Base-by-base conservation (phyloP, 2,113 vertebrate species). In the Amphiprion ocellaris region DNA sequence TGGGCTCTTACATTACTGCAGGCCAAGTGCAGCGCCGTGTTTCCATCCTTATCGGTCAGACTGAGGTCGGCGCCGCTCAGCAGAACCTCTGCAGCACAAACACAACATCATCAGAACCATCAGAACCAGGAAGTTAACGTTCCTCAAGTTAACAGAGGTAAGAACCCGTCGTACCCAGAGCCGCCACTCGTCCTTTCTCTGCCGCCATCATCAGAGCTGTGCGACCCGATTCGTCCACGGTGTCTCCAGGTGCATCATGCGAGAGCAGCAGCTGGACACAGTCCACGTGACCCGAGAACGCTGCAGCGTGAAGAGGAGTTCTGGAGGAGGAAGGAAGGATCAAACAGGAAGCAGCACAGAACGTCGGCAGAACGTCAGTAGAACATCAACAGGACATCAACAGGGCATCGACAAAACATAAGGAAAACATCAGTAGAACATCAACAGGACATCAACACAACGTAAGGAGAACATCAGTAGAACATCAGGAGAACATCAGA, bases 291-390 rank as follows among this genome's bases (percentile, higher is more conserved):
- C 97, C 97, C 0, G 94, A 93, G 2, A 99, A 99, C 2, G 97
- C 96, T 4, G 98, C 98, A 0, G 97, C 97, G 0, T 99, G 98
- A 52, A 99, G 97, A 11, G 98, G 96, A 0, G 96, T 98, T 88
- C 98, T 95, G 75, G 47, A 63, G 41, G 52, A 61, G 58, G 19
- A 44, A 33, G 10, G 23, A 33, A 10, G 60, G 24, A 5, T 49
- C 26, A 41, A 21, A 15, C 1, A 4, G 10, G 1, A 19, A 5
- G n/a, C 15, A 37, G 11, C 8, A 19, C 17, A 46, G 28, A 30
- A 30, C 30, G 5, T 30, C 6, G 4, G 6, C 30, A 30, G 30
- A 30, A 6, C 5, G 30, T 30, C 30, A 30, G 30, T 6, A 30
- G 30, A 30, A 30, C 30, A 6, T 30, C 30, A 30, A 6, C 30